Evolutionary conservation across 2,113 vertebrate genomes (phyloP).

Genomic region (Mus spicilegus): DNA sequence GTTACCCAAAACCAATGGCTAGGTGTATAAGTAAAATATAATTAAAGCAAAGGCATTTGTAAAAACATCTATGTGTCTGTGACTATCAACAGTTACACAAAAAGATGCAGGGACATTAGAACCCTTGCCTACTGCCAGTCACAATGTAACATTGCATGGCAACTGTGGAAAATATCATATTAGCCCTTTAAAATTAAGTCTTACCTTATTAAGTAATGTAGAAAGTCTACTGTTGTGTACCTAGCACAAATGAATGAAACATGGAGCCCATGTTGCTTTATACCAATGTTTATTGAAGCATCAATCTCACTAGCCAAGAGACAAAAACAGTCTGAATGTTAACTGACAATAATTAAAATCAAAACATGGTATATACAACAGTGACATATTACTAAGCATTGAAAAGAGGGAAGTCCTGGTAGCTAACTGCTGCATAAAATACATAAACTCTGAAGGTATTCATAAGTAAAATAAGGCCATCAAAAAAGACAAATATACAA

Average conservation of each 20-base stretch:
- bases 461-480: background rate
- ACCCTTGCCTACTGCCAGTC: background rate
- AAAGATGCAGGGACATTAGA: constrained; percentile 6
- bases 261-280: background rate
- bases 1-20: background rate
- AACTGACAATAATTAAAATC: background rate
- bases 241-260: background rate
- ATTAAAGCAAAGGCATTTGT: background rate
- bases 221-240: background rate
- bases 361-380: background rate
- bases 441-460: background rate
- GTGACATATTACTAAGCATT: background rate
- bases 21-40: background rate
- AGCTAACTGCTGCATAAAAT: background rate
- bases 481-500: background rate
- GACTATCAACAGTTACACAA: background rate
- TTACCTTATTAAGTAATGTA: background rate
- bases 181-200: background rate
- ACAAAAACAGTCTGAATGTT: background rate
- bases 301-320: background rate
- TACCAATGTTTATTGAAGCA: background rate
- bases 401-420: background rate
- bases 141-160: background rate
- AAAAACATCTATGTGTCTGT: background rate
- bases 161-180: background rate